Base-by-base conservation (phyloP, 2,797 vertebrate genomes). In the Gambusia yucatana region DNA sequence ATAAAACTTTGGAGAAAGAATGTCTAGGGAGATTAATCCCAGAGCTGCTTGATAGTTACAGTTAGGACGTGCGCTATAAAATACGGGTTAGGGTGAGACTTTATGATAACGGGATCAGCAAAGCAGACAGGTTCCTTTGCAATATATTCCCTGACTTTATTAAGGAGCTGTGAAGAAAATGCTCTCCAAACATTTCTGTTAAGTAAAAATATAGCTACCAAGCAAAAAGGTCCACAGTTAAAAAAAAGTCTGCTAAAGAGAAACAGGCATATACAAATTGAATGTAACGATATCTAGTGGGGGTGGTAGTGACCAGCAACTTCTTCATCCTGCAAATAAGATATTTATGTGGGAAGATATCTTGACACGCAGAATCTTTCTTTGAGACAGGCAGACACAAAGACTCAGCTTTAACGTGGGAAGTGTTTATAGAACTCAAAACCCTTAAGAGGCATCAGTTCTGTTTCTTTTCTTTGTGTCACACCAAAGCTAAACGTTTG, bases 321-420 rank as follows among this genome's bases (percentile, higher is more conserved):
- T 22, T 79, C 69, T 67, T 89, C 87, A 63, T 85, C 71, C 67
- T 76, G 78, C 48, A 85, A 89, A 87, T 86, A 81, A 78, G 47
- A 78, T 77, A 82, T 88, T 89, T 85, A 87, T 81, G 36, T 79
- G 63, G 80, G 61, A 70, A 89, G 78, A 77, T 82, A 79, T 85
- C 91, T 81, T 88, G 86, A 89, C 81, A 82, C 22, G 48, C 22
- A 59, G 61, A 17, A 63, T 65, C 73, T 73, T 77, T 77, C 70
- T 39, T 79, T 61, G 75, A 86, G 67, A 84, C 73, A 85, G 80
- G 81, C 65, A 47, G 76, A 83, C 46, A 74, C 55, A 70, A 65
- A 76, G 30, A 82, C 74, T 86, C 81, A 22, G 72, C 77, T 86
- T 83, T 85, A 78, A 6, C 80, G 79, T 39, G 47, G 76, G 61